Base-by-base conservation (phyloP, 2,888 invertebrate genomes). In the Dryobotodes eremita region DNA sequence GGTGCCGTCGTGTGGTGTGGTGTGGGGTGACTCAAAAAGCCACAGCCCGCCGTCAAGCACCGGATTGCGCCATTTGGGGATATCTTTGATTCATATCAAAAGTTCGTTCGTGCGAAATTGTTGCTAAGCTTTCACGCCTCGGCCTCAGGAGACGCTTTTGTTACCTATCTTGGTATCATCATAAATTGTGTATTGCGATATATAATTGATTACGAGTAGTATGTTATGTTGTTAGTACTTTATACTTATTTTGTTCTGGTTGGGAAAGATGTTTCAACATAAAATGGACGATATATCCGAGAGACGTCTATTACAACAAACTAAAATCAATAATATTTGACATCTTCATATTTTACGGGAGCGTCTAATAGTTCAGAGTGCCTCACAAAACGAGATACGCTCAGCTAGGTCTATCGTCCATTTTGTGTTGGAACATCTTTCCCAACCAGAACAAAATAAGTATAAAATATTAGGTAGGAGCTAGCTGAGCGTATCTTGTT, bases 21-120 rank as follows among this genome's bases (percentile, higher is more conserved):
- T 65, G 48, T 36, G 68, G 23, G 17, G 53, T 20, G 59, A n/a
- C n/a, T n/a, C n/a, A n/a, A n/a, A n/a, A n/a, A n/a, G n/a, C n/a
- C n/a, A n/a, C n/a, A n/a, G n/a, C 31, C 31, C 31, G 31, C 36
- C 23, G 10, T 5, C 55, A 17, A 8, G 17, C 10, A 20, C 26
- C 36, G 15, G 17, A 46, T 15, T 13, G 57, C 7, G 8, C 11
- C 15, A 55, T 31, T 36, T n/a, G 6, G 5, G 31, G 23, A 72
- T 53, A 53, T 73, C 53, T 76, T 55, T 46, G 53, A 62, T 62
- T 72, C 53, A 26, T 42, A 61, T 62, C 10, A 61, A 36, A 62
- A 62, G 20, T 53, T 57, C 48, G n/a, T 31, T 48, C n/a, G 4
- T n/a, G 50, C 50, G 7, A 13, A 55, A 55, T 55, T 46, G 11